Evolutionary conservation across 2,797 vertebrate species (phyloP).

Genomic region (Nannoperca obscura): DNA sequence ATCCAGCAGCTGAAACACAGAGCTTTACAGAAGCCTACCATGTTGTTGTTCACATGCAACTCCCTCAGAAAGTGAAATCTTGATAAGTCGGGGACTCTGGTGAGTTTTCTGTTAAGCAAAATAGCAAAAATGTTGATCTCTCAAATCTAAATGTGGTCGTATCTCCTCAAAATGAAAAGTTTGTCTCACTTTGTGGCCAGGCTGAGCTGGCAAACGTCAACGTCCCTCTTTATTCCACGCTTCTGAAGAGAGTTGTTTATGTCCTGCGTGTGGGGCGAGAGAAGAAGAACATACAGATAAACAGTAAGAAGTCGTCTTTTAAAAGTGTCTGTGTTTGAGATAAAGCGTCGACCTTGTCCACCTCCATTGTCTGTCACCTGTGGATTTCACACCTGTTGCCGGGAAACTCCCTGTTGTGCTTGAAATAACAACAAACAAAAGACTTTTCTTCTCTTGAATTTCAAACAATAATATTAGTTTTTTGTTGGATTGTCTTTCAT

Average conservation of each 20-base stretch:
- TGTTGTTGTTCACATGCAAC: constrained; percentile 89
- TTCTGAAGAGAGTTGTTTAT: constrained; percentile 79
- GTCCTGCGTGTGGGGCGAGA: constrained; percentile 64
- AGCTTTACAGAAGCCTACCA: constrained; percentile 70
- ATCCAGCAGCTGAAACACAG: background rate
- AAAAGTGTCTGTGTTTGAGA: background rate
- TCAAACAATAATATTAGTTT: accelerated
- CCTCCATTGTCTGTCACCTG: constrained; percentile 44
- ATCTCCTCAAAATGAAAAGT: too few relatives aligned
- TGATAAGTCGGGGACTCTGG: constrained; percentile 82
- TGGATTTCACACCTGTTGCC: constrained; percentile 49
- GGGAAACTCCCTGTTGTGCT: constrained; percentile 40
- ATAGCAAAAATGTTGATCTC: background rate
- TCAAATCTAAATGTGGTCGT: background rate
- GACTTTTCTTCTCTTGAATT: background rate
- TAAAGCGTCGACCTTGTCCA: constrained; percentile 22
- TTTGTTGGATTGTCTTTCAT: background rate
- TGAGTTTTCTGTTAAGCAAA: constrained; percentile 78
- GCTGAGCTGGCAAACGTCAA: constrained; percentile 82
- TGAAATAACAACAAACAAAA: constrained; percentile 51
- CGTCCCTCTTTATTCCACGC: constrained; percentile 78
- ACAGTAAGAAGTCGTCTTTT: background rate
- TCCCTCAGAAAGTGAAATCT: constrained; percentile 83
- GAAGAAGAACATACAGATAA: background rate
- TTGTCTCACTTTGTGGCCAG: constrained; percentile 84